Percentiles rank a stretch among this genome's conserved stretches.
Evolutionary conservation across 2,113 vertebrate genomes (phyloP).

Genomic region (Tretioscincus oriximinensis): DNA sequence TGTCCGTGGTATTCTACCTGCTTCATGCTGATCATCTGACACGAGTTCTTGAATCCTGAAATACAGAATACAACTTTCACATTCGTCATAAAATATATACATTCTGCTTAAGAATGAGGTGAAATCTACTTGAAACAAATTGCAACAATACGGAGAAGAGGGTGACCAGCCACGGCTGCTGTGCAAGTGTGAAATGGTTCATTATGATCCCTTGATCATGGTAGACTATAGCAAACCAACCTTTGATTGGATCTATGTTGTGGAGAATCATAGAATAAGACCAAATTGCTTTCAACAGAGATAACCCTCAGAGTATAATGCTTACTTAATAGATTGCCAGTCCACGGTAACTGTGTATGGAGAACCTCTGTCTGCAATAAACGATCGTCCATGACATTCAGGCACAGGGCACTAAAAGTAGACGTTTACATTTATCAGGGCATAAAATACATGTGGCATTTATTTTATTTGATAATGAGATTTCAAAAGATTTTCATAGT

Average conservation of each 20-base stretch:
- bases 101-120: no score
- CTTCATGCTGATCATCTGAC: slow-evolving; percentile 89
- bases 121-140: not conserved
- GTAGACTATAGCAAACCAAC: no score
- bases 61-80: not conserved
- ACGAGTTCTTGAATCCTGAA: slow-evolving; percentile 92
- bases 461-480: not conserved
- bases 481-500: not conserved
- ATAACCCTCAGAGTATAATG: not conserved
- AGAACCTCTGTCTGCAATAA: slow-evolving; percentile 82
- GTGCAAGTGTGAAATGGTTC: no score
- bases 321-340: slow-evolving; percentile 96
- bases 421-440: no score
- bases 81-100: no score
- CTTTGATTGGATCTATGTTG: no score
- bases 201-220: no score
- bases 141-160: no score
- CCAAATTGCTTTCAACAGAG: no score
- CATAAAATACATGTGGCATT: not conserved
- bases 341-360: slow-evolving; percentile 93
- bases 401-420: slow-evolving; percentile 79
- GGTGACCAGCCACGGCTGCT: no score
- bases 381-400: slow-evolving; percentile 83
- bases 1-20: slow-evolving; percentile 92
- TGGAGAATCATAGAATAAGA: no score